Conservation (phyloP, 2,797 vertebrate genomes). For the Labeo calbasu region DNA sequence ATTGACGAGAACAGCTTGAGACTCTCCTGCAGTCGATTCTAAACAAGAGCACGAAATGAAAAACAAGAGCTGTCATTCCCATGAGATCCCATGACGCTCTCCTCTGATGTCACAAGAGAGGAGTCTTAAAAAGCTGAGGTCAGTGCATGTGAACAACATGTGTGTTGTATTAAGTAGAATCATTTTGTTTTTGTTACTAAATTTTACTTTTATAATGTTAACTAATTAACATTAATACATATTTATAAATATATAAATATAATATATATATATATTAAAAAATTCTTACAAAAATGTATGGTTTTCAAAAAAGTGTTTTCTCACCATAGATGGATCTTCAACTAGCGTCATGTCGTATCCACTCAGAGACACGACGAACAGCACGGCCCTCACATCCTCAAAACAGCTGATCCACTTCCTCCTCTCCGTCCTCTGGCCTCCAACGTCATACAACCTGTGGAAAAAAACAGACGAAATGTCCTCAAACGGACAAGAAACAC, state of each 20-base stretch:
- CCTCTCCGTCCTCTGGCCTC: conserved; percentile 79
- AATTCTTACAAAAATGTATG: too few relatives aligned
- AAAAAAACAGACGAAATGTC: conserved; percentile 30
- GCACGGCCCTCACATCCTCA: conserved; percentile 78
- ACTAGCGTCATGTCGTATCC: conserved; percentile 82
- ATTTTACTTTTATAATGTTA: not conserved
- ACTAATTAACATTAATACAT: too few relatives aligned
- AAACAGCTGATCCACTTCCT: conserved; percentile 83
- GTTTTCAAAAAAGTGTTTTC: not conserved
- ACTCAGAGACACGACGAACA: conserved; percentile 81
- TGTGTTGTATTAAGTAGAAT: not conserved
- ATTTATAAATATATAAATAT: too few relatives aligned
- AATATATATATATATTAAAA: too few relatives aligned
- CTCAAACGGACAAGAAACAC: not conserved
- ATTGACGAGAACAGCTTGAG: conserved; percentile 80
- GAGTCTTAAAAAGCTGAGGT: not conserved
- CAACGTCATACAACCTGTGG: conserved; percentile 79
- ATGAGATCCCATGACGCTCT: not conserved
- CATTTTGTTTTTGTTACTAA: not conserved
- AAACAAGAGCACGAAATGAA: conserved; percentile 22
- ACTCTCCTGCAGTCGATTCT: conserved; percentile 84
- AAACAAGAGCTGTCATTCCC: not conserved
- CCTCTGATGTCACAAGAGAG: not conserved
- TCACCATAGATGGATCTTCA: conserved; percentile 79
- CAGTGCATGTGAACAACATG: not conserved